phyloP scores from a whole-genome alignment of 2,797 vertebrate genomes.

The Tolypeutes matacus region DNA sequence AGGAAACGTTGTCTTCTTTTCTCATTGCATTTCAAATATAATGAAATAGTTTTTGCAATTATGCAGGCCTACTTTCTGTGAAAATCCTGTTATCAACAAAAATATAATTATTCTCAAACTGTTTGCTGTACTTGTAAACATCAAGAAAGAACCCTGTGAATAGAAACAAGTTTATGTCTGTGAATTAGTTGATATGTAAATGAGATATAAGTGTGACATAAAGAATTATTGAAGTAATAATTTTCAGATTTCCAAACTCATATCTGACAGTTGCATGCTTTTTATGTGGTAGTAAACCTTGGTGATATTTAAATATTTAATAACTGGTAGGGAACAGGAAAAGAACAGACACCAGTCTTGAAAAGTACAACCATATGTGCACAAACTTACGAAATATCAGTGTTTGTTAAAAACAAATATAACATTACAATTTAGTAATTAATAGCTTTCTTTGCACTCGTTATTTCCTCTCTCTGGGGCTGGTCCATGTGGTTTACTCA shows the following conservation, averaged over 20 bases:
- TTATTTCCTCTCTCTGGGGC: background rate
- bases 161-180: background rate
- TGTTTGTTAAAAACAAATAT: background rate
- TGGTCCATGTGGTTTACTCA: background rate
- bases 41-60: background rate
- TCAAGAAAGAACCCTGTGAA: background rate
- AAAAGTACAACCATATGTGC: background rate
- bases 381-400: background rate
- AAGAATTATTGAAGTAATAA: background rate
- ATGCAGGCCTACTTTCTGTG: background rate
- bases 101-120: background rate
- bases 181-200: background rate
- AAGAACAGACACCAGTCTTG: background rate
- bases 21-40: background rate
- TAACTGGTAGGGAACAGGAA: background rate
- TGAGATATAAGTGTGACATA: background rate
- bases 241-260: background rate
- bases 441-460: background rate
- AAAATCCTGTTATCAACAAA: background rate
- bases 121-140: background rate
- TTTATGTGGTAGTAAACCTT: background rate
- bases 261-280: background rate
- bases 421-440: background rate
- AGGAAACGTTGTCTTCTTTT: background rate
- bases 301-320: background rate